Base-by-base conservation (phyloP, 1,140 invertebrate species). In the Diorhabda sublineata region DNA sequence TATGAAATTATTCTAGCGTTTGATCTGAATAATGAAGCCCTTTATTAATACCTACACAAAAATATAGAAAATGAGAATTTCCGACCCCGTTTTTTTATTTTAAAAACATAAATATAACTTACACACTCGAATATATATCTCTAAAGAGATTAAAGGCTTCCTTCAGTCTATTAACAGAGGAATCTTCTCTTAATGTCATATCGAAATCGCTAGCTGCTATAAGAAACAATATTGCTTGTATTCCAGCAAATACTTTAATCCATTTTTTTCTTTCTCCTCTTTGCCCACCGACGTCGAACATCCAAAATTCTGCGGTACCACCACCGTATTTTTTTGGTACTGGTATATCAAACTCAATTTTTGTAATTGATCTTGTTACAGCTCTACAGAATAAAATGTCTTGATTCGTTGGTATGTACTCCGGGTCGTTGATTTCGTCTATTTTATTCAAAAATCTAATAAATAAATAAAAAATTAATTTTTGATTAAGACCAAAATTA, bases 261-360 rank as follows among this genome's bases (percentile, higher is more conserved):
- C 69, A 73, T 69, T 72, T 74, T 61, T 73, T 75, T 56, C 70
- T 62, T 78, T 94, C 91, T 7, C 92, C 92, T 69, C 90, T 82
- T 81, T 95, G 93, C 0, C 93, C 93, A 0, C 91, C 91, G 2
- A 92, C 90, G 74, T 92, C 91, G 73, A 88, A 91, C 90, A 92
- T 90, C 84, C 88, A 90, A 79, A 92, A 91, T 41, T 86, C 83
- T 71, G 90, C 88, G 11, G 81, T 79, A 2, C 88, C 87, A 6
- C 88, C 88, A 2, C 89, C 88, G 82, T 88, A 87, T 61, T 85
- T 84, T 77, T 85, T 87, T 4, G 89, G 88, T 7, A 91, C 82
- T 79, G 88, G 86, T 45, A 91, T 86, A 75, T 86, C 84, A 75
- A 92, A 92, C 68, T 90, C 87, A 64, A 91, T 89, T 80, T 90